These are phyloP conservation scores for Lagenorhynchus albirostris DNA, from an alignment of 2,113 vertebrate genomes.

Conservation along the genomic window DNA sequence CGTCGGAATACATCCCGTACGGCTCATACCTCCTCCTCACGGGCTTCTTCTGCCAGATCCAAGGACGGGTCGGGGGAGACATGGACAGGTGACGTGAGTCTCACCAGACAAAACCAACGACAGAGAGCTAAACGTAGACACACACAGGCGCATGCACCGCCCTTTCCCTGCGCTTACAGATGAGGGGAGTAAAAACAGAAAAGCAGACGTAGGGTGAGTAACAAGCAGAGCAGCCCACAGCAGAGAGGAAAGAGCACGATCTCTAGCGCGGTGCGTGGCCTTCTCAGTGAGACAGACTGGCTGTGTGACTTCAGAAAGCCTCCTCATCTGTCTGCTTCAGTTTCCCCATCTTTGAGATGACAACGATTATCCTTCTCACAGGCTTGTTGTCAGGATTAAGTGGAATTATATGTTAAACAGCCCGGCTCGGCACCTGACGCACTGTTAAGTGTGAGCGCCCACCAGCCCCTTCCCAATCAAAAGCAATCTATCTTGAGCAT, in stretches of 20 bases:
- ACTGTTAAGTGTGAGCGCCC: neutral
- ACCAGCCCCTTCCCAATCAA: neutral
- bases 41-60: slow-evolving; percentile 89
- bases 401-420: neutral
- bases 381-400: neutral
- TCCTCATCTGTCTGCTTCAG: neutral
- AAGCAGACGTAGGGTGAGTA: neutral
- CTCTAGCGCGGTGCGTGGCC: fast-evolving
- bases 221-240: neutral
- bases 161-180: neutral
- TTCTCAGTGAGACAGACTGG: neutral
- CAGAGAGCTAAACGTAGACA: neutral
- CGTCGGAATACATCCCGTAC: slow-evolving; percentile 97
- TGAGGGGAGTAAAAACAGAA: neutral
- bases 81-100: neutral
- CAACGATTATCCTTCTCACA: neutral
- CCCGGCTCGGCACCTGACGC: neutral
- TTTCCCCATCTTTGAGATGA: neutral
- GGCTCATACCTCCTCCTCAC: slow-evolving; percentile 94
- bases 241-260: neutral
- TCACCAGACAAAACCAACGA: neutral
- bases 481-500: neutral
- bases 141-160: neutral
- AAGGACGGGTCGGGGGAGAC: neutral
- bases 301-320: neutral